phyloP scores from a whole-genome alignment of 2,113 vertebrate genomes.

The Silurus asotus region DNA sequence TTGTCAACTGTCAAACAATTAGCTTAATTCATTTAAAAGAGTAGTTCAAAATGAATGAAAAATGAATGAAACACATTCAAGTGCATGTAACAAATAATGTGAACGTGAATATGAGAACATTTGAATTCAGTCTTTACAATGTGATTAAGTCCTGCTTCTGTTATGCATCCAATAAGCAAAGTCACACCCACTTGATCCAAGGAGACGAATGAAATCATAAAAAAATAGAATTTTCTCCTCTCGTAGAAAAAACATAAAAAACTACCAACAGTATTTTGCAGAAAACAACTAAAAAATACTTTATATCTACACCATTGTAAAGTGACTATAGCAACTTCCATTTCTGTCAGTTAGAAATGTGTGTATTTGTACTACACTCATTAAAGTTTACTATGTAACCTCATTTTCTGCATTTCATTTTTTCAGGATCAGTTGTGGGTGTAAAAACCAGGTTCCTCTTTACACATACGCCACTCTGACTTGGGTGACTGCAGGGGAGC shows the following conservation, averaged over 20 bases:
- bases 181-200: constrained; percentile 56
- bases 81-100: background rate
- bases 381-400: constrained; percentile 33
- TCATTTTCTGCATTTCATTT: constrained; percentile 29
- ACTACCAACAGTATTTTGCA: constrained; percentile 58
- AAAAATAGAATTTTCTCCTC: constrained; percentile 60
- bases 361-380: background rate
- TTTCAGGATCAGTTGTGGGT: constrained; percentile 44
- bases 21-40: background rate
- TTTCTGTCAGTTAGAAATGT: constrained; percentile 26
- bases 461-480: constrained; percentile 64
- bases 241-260: constrained; percentile 63
- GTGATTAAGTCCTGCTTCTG: constrained; percentile 39
- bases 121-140: background rate
- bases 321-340: constrained; percentile 28
- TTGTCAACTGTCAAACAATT: background rate
- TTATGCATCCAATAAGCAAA: constrained; percentile 58
- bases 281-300: constrained; percentile 55
- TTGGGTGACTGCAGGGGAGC: constrained; percentile 55
- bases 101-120: background rate
- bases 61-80: background rate
- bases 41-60: background rate
- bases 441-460: constrained; percentile 68
- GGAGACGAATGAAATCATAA: constrained; percentile 58
- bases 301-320: constrained; percentile 46